Conservation (phyloP, 92 coral and sea anemone species). For the Parazoanthus atlanticus region DNA sequence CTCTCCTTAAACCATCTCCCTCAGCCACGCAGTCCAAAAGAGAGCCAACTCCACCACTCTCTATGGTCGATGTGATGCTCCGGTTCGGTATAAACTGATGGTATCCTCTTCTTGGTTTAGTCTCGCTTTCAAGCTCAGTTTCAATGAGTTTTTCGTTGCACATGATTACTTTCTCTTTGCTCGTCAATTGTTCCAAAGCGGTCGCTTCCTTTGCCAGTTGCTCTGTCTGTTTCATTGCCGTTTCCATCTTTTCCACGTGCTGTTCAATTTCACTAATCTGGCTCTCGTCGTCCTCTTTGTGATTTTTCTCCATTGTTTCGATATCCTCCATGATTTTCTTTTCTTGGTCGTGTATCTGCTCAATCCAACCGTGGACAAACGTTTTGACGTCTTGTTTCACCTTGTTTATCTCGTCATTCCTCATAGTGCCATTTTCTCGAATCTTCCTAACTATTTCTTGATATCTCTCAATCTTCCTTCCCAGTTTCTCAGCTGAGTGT, state of each 20-base stretch:
- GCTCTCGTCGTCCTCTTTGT: constrained; percentile 20
- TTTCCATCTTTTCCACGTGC: constrained; percentile 15
- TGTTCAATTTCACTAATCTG: constrained; percentile 30
- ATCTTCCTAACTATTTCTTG: background rate
- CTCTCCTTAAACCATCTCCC: constrained; percentile 29
- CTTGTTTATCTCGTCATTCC: constrained; percentile 8
- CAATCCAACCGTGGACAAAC: constrained; percentile 22
- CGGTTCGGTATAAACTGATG: constrained; percentile 42
- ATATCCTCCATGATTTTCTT: constrained; percentile 29
- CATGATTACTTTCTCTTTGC: background rate
- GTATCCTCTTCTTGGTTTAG: constrained; percentile 38
- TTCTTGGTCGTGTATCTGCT: constrained; percentile 16
- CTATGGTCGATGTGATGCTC: background rate
- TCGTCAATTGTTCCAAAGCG: background rate
- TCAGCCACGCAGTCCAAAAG: constrained; percentile 39
- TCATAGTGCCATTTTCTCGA: constrained; percentile 1
- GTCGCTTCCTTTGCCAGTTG: constrained; percentile 1
- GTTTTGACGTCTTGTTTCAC: constrained; percentile 15
- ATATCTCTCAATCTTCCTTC: background rate
- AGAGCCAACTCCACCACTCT: constrained; percentile 35
- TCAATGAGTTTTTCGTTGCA: background rate
- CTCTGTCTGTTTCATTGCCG: background rate
- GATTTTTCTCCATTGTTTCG: constrained; percentile 26
- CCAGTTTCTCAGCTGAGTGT: constrained; percentile 8
- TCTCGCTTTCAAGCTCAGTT: background rate